Evolutionary conservation across 2,113 vertebrate species (phyloP), one percentile per base, ranked within the genome.

Genomic region (Asarcornis scutulata): DNA sequence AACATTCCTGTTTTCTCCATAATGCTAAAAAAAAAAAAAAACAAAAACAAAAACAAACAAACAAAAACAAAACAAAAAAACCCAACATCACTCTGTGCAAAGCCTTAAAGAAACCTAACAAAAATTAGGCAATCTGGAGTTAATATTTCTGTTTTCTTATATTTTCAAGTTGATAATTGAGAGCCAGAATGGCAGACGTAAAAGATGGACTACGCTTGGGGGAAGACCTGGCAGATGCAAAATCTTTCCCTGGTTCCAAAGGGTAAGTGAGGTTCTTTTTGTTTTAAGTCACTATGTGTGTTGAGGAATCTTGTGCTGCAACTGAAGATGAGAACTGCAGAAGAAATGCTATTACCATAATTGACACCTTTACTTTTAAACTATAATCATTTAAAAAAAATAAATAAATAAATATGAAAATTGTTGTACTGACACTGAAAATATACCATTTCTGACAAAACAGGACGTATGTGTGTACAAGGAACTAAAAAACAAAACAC

Each of bases 151-250:
- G 1, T 89, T 95, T 94, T 71, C 34, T 77, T 96, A 16, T 26
- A 13, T 94, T 96, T 96, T 91, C 55, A 92, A 91, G 91, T 48
- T 71, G 52, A 38, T 71, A 86, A 48, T 55, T 86, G 89, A 72
- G 59, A 95, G 21, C n/a, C 63, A 66, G 31, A 44, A 97, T 98
- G 97, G 62, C 92, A 60, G 93, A 97, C 26, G 62, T 6, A 17
- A 93, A 97, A 81, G 96, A 97, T 94, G 96, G 95, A 73, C 64
- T 85, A 32, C 88, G 29, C 31, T 7, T 2, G 3, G 56, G n/a
- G 17, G 5, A 79, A 15, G 96, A 96, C 83, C 40, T 69, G 42
- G 1, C 83, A 73, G 97, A 98, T 90, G 95, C 97, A 87, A 97
- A 91, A 84, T 93, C 92, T 53, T 0, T 94, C 88, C 23, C 89